Conservation (phyloP, 2,888 invertebrate genomes). For the Pseudeuparius sepicola region DNA sequence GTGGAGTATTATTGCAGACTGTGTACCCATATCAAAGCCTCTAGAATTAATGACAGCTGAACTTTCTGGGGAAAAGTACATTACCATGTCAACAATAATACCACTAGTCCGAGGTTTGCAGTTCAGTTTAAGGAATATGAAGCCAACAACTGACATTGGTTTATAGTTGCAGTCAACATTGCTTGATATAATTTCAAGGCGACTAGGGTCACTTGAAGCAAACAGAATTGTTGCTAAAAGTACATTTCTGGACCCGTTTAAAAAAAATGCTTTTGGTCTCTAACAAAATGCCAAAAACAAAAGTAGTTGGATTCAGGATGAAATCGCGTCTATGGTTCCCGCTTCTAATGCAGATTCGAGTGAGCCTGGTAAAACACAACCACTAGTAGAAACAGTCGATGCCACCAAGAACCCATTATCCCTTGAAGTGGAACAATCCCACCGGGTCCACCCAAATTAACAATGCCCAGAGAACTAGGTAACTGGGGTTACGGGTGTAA, state of each 20-base stretch:
- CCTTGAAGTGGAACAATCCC: too few relatives aligned
- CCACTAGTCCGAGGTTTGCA: slow-evolving; percentile 23
- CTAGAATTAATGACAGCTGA: slow-evolving; percentile 19
- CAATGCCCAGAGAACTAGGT: too few relatives aligned
- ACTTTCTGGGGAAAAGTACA: slow-evolving; percentile 25
- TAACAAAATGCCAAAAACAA: slow-evolving; percentile 13
- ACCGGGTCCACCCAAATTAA: too few relatives aligned
- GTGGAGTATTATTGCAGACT: slow-evolving; percentile 22
- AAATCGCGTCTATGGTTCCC: slow-evolving; percentile 10
- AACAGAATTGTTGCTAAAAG: slow-evolving; percentile 23
- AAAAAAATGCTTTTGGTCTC: slow-evolving; percentile 20
- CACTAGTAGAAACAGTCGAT: too few relatives aligned
- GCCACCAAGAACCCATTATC: too few relatives aligned
- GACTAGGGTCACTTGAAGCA: slow-evolving; percentile 17
- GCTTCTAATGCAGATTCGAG: too few relatives aligned
- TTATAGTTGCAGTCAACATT: too few relatives aligned
- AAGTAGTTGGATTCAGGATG: slow-evolving; percentile 17
- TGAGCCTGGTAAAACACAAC: too few relatives aligned
- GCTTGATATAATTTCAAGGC: too few relatives aligned
- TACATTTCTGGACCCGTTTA: slow-evolving; percentile 22
- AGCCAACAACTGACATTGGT: too few relatives aligned
- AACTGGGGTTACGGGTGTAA: too few relatives aligned
- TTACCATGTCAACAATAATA: slow-evolving; percentile 22
- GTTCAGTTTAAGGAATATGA: slow-evolving; percentile 6
- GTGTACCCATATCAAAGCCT: slow-evolving; percentile 21